phyloP scores from a whole-genome alignment of 2,888 invertebrate genomes.

The Neoaliturus tenellus region DNA sequence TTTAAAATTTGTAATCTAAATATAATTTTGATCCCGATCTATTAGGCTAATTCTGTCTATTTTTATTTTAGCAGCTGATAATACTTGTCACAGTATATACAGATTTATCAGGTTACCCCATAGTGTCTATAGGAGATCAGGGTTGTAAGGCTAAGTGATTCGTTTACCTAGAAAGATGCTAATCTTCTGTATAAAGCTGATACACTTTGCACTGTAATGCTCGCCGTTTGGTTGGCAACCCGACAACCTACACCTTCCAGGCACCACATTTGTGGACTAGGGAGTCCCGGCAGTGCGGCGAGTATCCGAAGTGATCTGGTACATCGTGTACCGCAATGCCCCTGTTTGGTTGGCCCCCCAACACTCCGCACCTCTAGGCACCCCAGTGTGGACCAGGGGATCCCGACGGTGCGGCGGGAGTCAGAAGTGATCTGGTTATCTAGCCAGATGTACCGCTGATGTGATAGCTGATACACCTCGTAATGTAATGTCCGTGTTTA shows the following conservation, averaged over 20 bases:
- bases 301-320: conserved; percentile 6
- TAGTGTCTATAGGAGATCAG: too few species aligned
- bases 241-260: background rate
- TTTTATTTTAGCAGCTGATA: too few species aligned
- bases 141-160: too few species aligned
- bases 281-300: background rate
- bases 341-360: background rate
- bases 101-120: too few species aligned
- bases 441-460: conserved; percentile 26
- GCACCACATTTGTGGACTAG: background rate
- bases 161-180: background rate
- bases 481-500: conserved; percentile 40
- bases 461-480: conserved; percentile 33
- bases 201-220: conserved; percentile 40
- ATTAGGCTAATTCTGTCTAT: too few species aligned
- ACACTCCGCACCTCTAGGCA: conserved; percentile 3
- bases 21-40: too few species aligned
- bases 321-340: conserved; percentile 27
- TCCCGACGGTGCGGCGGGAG: background rate
- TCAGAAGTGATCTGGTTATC: conserved; percentile 23
- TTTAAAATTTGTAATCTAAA: too few species aligned
- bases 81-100: too few species aligned
- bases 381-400: background rate
- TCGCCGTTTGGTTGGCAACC: background rate
- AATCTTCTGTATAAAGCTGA: conserved; percentile 1